Evolutionary conservation across 2,888 invertebrate genomes (phyloP).

Genomic region (Stictocephala bisonia): DNA sequence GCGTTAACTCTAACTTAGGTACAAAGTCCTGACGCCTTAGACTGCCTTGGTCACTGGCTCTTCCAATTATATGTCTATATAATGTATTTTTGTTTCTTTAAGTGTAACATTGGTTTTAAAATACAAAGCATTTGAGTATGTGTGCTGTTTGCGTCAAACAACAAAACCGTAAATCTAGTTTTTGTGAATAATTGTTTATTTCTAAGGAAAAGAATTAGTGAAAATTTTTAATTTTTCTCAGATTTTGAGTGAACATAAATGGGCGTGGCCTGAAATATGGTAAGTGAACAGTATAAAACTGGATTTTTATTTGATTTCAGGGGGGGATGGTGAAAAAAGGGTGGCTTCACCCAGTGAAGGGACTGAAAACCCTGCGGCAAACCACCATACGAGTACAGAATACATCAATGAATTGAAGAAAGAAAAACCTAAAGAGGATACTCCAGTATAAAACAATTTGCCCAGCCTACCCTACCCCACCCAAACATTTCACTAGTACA

Average conservation of each 20-base stretch:
- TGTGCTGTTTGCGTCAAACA: no score
- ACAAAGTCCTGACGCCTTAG: no score
- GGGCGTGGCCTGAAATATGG: neutral
- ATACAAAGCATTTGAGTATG: no score
- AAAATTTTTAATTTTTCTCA: no score
- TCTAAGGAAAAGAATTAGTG: no score
- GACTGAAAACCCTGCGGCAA: conserved; percentile 63
- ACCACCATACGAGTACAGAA: conserved; percentile 69
- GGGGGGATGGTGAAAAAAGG: conserved; percentile 54
- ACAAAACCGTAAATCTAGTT: no score
- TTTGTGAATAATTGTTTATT: no score
- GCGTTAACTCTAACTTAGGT: no score
- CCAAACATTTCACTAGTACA: conserved; percentile 5
- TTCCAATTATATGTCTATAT: no score
- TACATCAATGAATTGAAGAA: conserved; percentile 71
- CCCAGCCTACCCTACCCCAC: conserved; percentile 12
- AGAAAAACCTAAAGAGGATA: conserved; percentile 70
- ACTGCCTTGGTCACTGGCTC: no score
- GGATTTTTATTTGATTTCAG: conserved; percentile 51
- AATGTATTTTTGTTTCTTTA: no score
- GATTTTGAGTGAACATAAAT: conserved; percentile 10
- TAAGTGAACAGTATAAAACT: conserved; percentile 5
- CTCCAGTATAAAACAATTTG: conserved; percentile 66
- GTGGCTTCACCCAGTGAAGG: conserved; percentile 62
- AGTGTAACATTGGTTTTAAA: no score